Conservation (phyloP, 2,113 vertebrate species). For the Phalacrocorax brasilianus region DNA sequence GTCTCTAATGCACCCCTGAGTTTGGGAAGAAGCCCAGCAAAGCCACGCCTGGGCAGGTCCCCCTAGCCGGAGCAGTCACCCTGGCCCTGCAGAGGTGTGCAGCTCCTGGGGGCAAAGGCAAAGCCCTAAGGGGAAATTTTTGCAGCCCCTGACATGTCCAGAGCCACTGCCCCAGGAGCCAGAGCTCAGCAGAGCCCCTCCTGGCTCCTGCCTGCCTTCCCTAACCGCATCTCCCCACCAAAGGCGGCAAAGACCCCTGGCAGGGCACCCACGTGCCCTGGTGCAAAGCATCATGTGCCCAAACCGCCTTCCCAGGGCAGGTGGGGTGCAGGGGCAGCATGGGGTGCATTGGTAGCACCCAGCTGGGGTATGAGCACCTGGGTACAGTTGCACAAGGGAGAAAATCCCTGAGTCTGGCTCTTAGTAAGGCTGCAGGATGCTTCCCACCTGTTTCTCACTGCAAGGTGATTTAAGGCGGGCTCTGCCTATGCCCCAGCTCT, state of each 20-base stretch:
- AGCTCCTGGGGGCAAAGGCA: neutral
- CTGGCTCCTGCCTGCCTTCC: neutral
- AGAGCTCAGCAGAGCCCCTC: neutral
- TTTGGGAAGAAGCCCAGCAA: neutral
- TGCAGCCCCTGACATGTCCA: neutral
- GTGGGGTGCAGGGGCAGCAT: neutral
- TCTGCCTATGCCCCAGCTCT: accelerated
- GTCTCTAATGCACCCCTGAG: neutral
- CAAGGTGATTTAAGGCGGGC: neutral
- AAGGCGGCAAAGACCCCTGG: neutral
- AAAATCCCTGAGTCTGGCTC: neutral
- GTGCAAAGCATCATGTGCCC: neutral
- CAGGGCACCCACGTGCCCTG: neutral
- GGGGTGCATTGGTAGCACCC: neutral
- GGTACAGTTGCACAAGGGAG: neutral
- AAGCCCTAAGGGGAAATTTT: neutral
- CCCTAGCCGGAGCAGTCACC: accelerated
- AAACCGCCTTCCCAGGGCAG: neutral
- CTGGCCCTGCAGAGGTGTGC: neutral
- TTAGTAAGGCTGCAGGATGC: neutral
- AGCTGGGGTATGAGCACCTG: neutral
- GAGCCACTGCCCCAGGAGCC: neutral
- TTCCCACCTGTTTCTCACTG: neutral
- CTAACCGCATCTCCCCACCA: accelerated
- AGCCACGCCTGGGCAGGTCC: accelerated